Evolutionary conservation across 2,797 vertebrate genomes (phyloP), one percentile per base, ranked within the genome.

Genomic region (Acropternis orthonyx): DNA sequence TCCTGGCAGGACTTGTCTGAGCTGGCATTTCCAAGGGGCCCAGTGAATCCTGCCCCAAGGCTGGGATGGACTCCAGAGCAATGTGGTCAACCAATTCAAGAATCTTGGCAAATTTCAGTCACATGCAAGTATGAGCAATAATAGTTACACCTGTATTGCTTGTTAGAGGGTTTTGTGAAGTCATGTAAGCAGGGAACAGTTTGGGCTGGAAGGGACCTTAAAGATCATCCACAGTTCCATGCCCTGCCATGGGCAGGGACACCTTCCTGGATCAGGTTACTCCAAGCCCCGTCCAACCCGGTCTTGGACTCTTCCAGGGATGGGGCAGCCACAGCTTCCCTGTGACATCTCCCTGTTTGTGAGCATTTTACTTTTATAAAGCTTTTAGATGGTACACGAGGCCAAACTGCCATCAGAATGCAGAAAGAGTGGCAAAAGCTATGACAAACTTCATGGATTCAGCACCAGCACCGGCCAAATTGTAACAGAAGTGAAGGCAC

Each of bases 401-500:
- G 92, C 92, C 93, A 95, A 93, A 76, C 1, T 80, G 84, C 69
- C 82, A 78, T 21, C 59, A 89, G 37, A 73, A 74, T 63, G 80
- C 73, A 83, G 76, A n/a, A 84, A 88, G 89, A 90, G 81, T 67
- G 73, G 95, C 73, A 93, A 74, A 63, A 95, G 85, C 80, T 86
- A 32, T 72, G 82, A 32, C 85, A 79, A 78, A 85, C 89, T 95
- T 92, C 30, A 76, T 43, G 94, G 87, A 92, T 96, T 92, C 91
- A 91, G 93, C 87, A 91, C 72, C 1, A 81, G 89, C 39, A 91
- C 28, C 34, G 91, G 95, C 96, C 95, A 97, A 95, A 93, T 86
- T 78, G 94, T 61, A 94, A 83, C 94, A 94, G 85, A 95, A 96
- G 95, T 1, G 85, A 90, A 94, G 91, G 66, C 81, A 96, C 89